Evolutionary conservation across 1,140 invertebrate species (phyloP).

Genomic region (Tetramorium simillimum): DNA sequence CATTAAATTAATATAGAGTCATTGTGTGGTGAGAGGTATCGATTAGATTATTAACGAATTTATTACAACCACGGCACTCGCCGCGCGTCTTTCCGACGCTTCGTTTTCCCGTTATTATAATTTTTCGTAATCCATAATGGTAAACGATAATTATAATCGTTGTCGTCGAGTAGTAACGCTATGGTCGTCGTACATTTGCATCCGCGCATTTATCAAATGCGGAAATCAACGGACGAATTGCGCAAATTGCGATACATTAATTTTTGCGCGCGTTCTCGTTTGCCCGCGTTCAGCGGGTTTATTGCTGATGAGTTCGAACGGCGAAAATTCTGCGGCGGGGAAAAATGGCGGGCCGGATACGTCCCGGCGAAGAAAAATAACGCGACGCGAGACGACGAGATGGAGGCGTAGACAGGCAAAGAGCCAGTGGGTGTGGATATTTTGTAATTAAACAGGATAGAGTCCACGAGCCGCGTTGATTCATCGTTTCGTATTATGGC

Average conservation of each 20-base stretch:
- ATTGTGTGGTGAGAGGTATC: not conserved
- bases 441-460: conserved; percentile 75
- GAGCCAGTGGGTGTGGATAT: conserved; percentile 53
- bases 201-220: conserved; percentile 27
- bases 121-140: not conserved
- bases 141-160: conserved; percentile 1
- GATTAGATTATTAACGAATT: not conserved
- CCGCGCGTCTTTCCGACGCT: not conserved
- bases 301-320: conserved; percentile 31
- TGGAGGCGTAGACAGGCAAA: not conserved
- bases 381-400: conserved; percentile 36
- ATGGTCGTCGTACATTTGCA: not conserved
- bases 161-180: conserved; percentile 26
- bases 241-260: conserved; percentile 25
- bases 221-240: conserved; percentile 29
- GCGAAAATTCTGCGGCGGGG: conserved; percentile 11
- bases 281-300: conserved; percentile 18
- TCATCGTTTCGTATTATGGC: conserved; percentile 70
- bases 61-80: not conserved
- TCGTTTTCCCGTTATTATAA: not conserved
- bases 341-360: not conserved
- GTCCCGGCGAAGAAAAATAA: conserved; percentile 58
- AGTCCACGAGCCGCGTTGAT: conserved; percentile 69
- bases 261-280: conserved; percentile 43
- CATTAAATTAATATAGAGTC: not conserved